Evolutionary conservation across 2,888 invertebrate genomes (phyloP), one percentile per base, ranked within the genome.

Genomic region (Oscheius sp.): DNA sequence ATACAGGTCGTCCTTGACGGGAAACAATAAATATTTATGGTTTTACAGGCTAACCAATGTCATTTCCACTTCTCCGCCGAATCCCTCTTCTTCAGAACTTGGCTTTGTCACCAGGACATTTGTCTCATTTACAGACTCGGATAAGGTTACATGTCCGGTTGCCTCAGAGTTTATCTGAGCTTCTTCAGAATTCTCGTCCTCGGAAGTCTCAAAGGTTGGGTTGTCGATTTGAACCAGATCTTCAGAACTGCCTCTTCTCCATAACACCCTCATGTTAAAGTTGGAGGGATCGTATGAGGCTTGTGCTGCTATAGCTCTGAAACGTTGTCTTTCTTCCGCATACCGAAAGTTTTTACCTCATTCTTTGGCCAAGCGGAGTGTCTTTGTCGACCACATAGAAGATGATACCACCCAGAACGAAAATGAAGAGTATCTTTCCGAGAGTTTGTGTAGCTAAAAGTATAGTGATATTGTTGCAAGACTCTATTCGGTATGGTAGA

Each of bases 21-120:
- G 42, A 70, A 70, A 21, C 33, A 70, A 70, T 58, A 57, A 70
- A 70, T 55, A 60, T 58, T 71, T 32, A 29, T 70, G 42, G 42
- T 42, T 42, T 42, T 42, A 50, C 13, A 55, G 50, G 21, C 29
- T 7, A 65, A 65, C 29, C 21, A 70, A 11, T 33, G 21, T 70
- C 57, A 42, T 70, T 70, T 70, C 55, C 29, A 70, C 29, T 2
- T 55, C 51, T 48, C 21, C n/a, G 7, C 42, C 42, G 3, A 42
- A 42, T 5, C 42, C 42, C 42, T 42, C 42, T 42, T 42, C 42
- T 3, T 42, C 4, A 7, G 42, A 42, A 42, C 42, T 42, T 42
- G 42, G 42, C 42, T 42, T 42, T 3, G 42, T 42, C 7, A 42
- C 7, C 42, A 42, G 42, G 7, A 42, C 42, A 42, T 42, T 42